A percentile compares a stretch with the other conserved stretches of the same genome.
Conservation (phyloP, 2,113 vertebrate genomes). For the Forbesichthys papilliferus region DNA sequence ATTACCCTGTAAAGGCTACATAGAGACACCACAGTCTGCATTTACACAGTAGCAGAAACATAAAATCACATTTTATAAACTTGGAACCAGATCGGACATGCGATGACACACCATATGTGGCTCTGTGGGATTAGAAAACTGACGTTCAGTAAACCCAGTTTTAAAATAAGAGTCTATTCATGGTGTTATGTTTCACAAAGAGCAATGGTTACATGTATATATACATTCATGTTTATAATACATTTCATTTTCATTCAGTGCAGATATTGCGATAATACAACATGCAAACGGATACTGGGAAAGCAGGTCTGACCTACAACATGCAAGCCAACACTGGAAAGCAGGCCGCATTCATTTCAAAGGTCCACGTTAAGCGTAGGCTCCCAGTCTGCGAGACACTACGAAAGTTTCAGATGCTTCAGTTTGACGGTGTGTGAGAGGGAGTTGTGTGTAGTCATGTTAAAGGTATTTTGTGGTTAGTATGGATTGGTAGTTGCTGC, state of each 20-base stretch:
- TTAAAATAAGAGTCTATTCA: constrained; percentile 48
- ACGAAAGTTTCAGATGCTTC: no score
- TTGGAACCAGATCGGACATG: constrained; percentile 41
- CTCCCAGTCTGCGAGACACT: no score
- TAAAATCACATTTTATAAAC: constrained; percentile 10
- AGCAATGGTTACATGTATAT: constrained; percentile 55
- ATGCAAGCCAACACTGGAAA: constrained; percentile 70
- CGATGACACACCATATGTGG: constrained; percentile 45
- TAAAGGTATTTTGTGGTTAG: no score
- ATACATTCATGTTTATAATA: constrained; percentile 78
- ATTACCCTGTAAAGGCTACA: background rate
- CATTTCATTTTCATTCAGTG: constrained; percentile 75
- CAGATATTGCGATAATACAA: constrained; percentile 72
- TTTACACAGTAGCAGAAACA: constrained; percentile 37
- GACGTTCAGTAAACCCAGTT: constrained; percentile 41
- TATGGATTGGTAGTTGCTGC: no score
- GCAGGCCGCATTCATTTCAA: constrained; percentile 19
- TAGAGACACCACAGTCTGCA: background rate
- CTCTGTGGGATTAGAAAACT: constrained; percentile 2
- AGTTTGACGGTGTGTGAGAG: no score
- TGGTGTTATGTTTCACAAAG: constrained; percentile 51
- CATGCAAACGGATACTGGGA: constrained; percentile 71
- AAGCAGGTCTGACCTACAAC: constrained; percentile 46
- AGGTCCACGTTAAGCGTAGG: no score
- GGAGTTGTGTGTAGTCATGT: no score